Evolutionary conservation across 2,888 invertebrate genomes (phyloP).

Genomic region (Mycalesis mineus): DNA sequence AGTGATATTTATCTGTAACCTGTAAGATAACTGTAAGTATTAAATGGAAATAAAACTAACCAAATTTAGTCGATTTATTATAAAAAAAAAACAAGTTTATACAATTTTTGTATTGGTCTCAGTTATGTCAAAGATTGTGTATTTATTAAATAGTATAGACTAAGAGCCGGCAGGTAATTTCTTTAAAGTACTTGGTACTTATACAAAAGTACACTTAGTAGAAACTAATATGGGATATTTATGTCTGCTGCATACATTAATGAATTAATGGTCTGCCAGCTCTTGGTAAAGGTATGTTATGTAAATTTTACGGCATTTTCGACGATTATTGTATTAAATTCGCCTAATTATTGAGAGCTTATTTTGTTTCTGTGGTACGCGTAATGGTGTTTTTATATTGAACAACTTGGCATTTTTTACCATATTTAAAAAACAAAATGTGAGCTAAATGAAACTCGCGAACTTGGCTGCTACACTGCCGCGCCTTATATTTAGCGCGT

Average conservation of each 20-base stretch:
- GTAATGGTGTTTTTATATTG: conserved; percentile 1
- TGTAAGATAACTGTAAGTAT: conserved; percentile 54
- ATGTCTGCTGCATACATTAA: no score
- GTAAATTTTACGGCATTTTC: conserved; percentile 26
- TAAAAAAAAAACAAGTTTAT: conserved; percentile 36
- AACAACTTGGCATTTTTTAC: conserved; percentile 5
- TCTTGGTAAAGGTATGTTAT: background rate
- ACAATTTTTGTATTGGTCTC: conserved; percentile 68
- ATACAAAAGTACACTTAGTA: no score
- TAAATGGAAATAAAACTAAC: conserved; percentile 54
- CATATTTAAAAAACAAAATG: background rate
- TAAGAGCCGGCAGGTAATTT: background rate
- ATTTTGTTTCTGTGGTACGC: background rate
- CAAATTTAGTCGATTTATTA: conserved; percentile 59
- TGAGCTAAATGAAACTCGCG: conserved; percentile 25
- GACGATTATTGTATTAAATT: conserved; percentile 29
- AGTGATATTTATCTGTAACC: conserved; percentile 58
- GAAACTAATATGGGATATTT: no score
- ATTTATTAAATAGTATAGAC: conserved; percentile 40
- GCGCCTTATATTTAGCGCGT: conserved; percentile 30
- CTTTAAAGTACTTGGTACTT: background rate
- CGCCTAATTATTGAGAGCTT: conserved; percentile 25
- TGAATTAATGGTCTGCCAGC: background rate
- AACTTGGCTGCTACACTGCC: conserved; percentile 29
- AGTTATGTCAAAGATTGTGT: conserved; percentile 67